Evolutionary conservation across 2,797 vertebrate species (phyloP).

Genomic region (Pyrocephalus nanus): DNA sequence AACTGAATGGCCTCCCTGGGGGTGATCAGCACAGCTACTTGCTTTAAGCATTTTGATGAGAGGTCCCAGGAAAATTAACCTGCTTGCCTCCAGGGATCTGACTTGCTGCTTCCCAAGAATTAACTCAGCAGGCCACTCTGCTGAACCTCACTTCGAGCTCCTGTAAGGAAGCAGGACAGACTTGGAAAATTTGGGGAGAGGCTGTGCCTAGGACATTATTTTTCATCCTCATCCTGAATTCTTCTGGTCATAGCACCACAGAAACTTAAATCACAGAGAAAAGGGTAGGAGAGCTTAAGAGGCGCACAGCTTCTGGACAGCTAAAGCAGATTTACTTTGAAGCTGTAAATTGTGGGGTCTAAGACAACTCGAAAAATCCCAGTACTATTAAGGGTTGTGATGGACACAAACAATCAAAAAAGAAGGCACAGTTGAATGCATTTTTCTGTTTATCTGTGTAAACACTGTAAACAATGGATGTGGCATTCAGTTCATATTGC

Average conservation of each 20-base stretch:
- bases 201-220: background rate
- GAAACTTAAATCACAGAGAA: background rate
- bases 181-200: background rate
- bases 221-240: background rate
- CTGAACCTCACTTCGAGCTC: background rate
- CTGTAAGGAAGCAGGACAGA: background rate
- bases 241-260: background rate
- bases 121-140: background rate
- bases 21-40: constrained; percentile 7
- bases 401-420: background rate
- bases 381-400: background rate
- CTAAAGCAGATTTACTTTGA: background rate
- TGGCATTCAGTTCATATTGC: background rate
- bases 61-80: background rate
- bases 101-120: background rate
- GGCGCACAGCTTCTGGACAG: background rate
- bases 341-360: background rate
- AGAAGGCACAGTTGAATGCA: background rate
- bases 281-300: background rate
- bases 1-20: constrained; percentile 12
- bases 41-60: background rate
- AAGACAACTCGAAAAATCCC: background rate
- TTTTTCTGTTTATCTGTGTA: background rate
- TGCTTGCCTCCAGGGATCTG: background rate
- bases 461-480: background rate